A percentile compares a stretch with the other conserved stretches of the same genome.
phyloP scores from a whole-genome alignment of 2,888 invertebrate species.

The Ophonus ardosiacus region DNA sequence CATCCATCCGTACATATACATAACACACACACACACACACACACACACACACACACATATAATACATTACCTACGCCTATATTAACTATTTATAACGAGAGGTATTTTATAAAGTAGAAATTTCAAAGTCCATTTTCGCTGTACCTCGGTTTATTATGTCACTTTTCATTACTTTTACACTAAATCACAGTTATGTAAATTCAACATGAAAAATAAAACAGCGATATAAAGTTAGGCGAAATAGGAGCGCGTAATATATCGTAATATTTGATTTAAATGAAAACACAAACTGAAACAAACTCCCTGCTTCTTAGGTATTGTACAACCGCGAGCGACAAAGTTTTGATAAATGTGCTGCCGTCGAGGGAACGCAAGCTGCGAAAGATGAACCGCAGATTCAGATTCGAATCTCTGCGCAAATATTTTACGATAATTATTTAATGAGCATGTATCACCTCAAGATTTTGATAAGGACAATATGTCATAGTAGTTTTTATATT shows the following conservation, averaged over 20 bases:
- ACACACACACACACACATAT: no score
- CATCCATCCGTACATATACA: no score
- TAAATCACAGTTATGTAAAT: background rate
- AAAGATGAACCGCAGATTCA: constrained; percentile 34
- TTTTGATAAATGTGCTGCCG: constrained; percentile 31
- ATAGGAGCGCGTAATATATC: background rate
- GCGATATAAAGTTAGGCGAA: background rate
- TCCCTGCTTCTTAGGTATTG: constrained; percentile 1
- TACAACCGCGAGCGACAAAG: background rate
- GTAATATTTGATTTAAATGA: constrained; percentile 18
- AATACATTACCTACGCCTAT: no score
- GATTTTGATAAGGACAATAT: background rate
- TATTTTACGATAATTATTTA: constrained; percentile 32
- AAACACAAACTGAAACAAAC: constrained; percentile 28
- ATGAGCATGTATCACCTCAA: background rate
- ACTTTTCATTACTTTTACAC: background rate
- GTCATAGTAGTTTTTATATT: no score
- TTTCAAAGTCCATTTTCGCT: background rate
- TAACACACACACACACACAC: no score
- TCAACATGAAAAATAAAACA: background rate
- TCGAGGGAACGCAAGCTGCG: background rate
- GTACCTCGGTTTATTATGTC: background rate
- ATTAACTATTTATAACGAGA: no score
- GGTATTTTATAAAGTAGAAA: no score
- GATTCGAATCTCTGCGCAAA: constrained; percentile 21